These are phyloP conservation scores for Tympanoctomys barrerae DNA, from an alignment of 2,797 vertebrate genomes.

Conservation along the genomic window DNA sequence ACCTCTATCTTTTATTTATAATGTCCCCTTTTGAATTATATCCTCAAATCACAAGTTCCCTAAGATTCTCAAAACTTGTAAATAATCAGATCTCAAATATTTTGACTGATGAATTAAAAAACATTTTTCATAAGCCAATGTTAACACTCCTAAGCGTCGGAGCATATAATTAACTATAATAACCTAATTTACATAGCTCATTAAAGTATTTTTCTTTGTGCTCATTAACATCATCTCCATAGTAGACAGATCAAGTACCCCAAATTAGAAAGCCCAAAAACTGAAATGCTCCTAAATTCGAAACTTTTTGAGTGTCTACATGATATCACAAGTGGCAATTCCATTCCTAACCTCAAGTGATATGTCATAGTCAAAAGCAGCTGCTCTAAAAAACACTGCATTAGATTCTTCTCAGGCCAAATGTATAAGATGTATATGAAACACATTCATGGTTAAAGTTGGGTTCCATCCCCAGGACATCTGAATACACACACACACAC, in stretches of 20 bases:
- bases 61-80: slow-evolving; percentile 53
- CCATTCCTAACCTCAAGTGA: not conserved
- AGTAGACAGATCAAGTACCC: not conserved
- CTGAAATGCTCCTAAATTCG: not conserved
- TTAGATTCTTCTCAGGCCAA: not conserved
- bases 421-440: not conserved
- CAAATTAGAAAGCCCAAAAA: not conserved
- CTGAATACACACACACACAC: not conserved
- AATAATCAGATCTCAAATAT: slow-evolving; percentile 36
- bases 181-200: slow-evolving; percentile 54
- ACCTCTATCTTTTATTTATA: not conserved
- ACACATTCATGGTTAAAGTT: not conserved
- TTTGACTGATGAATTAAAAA: not conserved
- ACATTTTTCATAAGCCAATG: slow-evolving; percentile 33
- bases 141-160: not conserved
- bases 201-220: slow-evolving; percentile 37
- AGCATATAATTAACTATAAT: not conserved
- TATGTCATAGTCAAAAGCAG: not conserved
- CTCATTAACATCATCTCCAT: slow-evolving; percentile 41
- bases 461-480: not conserved
- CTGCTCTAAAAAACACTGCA: not conserved
- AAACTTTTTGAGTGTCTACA: not conserved
- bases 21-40: not conserved
- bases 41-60: not conserved
- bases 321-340: not conserved